These are phyloP conservation scores for Ia io DNA, from an alignment of 2,113 vertebrate species.

Conservation along the genomic window DNA sequence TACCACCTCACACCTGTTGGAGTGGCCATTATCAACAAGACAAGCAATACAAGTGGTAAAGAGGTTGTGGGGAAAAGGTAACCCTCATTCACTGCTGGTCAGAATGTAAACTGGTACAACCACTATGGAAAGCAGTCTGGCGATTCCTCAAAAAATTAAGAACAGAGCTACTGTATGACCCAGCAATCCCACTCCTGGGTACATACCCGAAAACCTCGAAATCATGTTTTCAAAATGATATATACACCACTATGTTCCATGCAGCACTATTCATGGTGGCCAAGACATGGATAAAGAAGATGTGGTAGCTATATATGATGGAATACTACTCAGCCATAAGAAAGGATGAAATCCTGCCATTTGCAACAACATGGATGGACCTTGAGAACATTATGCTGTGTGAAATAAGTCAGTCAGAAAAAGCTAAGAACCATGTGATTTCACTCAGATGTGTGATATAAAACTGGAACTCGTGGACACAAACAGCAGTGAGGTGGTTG, in stretches of 20 bases:
- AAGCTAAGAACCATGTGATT: background rate
- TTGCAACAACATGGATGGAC: background rate
- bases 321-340: background rate
- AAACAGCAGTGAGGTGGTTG: background rate
- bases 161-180: background rate
- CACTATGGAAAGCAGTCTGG: background rate
- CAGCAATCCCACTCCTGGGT: background rate
- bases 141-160: background rate
- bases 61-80: no score
- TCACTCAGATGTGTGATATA: background rate
- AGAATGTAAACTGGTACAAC: background rate
- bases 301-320: background rate
- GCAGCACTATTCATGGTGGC: background rate
- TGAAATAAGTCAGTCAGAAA: background rate
- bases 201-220: background rate
- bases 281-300: background rate
- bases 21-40: background rate
- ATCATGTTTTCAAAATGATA: background rate
- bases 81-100: background rate
- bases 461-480: background rate
- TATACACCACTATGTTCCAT: background rate
- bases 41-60: background rate
- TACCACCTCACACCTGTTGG: background rate
- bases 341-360: background rate
- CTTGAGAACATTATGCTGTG: background rate